Evolutionary conservation across 1,140 invertebrate species (phyloP).

Genomic region (Habropoda laboriosa): DNA sequence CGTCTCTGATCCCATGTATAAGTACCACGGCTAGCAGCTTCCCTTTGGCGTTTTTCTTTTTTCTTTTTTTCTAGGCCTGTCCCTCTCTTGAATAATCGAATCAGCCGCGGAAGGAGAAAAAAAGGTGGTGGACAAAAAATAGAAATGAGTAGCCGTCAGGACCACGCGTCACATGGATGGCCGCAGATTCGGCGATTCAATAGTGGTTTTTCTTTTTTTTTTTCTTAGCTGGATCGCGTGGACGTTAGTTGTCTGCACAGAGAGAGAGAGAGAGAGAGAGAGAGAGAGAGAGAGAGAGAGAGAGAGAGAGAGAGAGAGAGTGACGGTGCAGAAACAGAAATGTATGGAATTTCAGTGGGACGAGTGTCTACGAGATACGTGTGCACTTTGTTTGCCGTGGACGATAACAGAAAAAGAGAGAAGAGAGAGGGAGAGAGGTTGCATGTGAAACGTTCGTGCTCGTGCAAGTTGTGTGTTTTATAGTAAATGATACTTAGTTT

Average conservation of each 20-base stretch:
- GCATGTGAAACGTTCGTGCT: not conserved
- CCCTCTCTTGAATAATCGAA: slow-evolving; percentile 40
- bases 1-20: not conserved
- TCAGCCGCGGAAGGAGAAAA: slow-evolving; percentile 13
- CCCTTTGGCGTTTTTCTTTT: slow-evolving; percentile 40
- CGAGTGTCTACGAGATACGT: not conserved
- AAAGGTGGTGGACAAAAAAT: slow-evolving; percentile 38
- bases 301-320: too few species aligned
- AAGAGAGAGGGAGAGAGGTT: too few species aligned
- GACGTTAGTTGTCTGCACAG: not conserved
- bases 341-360: not conserved
- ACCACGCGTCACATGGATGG: slow-evolving; percentile 42
- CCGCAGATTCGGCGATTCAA: slow-evolving; percentile 42
- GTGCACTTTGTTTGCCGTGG: too few species aligned
- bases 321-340: not conserved
- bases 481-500: not conserved
- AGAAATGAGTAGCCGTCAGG: slow-evolving; percentile 45
- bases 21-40: slow-evolving; percentile 15
- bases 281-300: too few species aligned
- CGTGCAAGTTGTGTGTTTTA: not conserved
- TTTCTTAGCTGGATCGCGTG: not conserved
- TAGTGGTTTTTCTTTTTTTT: not conserved
- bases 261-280: too few species aligned
- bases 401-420: too few species aligned
- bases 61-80: not conserved